Base-by-base conservation (phyloP, 2,888 invertebrate genomes). In the Mallateleia sp. region DNA sequence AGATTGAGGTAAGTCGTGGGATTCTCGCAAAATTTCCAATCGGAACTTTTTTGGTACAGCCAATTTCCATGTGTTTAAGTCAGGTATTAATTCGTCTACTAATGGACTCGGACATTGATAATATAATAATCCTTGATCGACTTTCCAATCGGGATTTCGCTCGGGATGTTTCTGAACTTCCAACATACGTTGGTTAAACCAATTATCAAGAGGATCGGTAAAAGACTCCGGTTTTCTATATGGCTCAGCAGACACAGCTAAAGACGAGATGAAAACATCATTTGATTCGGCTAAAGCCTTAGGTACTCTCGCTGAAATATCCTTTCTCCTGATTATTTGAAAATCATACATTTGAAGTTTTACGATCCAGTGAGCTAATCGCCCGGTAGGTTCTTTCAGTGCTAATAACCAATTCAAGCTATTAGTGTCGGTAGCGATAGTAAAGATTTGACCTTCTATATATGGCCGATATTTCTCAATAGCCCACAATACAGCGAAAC, bases 61-160 rank as follows among this genome's bases (percentile, higher is more conserved):
- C 24, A 78, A 22, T 24, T 78, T 67, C 58, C 67, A 78, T 1
- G 67, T 45, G 9, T 78, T 50, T n/a, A 67, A 8, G 38, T 67
- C 66, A 0, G 66, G 66, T 3, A 78, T 22, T 1, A 72, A 14
- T 11, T 81, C 66, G 0, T 64, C 72, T 0, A 66, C 11, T 6
- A 81, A 9, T 8, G 66, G 52, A n/a, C 32, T 42, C 2, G 72
- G 64, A 1, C 56, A 8, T 25, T 56, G 71, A 56, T 56, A 20
- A 28, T 56, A 71, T 20, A 71, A 18, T 5, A 54, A 18, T 4
- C 58, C 47, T 22, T 58, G 11, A 0, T 56, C 45, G 8, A 83
- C 32, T 38, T 20, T 56, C 83, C 77, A 83, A 20, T 54, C 24
- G 0, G 64, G 54, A 28, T 64, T 56, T 34, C 42, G 18, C 0